Percentiles rank a stretch among this genome's conserved stretches.
Conservation (phyloP, 2,888 invertebrate genomes). For the Tholera decimalis region DNA sequence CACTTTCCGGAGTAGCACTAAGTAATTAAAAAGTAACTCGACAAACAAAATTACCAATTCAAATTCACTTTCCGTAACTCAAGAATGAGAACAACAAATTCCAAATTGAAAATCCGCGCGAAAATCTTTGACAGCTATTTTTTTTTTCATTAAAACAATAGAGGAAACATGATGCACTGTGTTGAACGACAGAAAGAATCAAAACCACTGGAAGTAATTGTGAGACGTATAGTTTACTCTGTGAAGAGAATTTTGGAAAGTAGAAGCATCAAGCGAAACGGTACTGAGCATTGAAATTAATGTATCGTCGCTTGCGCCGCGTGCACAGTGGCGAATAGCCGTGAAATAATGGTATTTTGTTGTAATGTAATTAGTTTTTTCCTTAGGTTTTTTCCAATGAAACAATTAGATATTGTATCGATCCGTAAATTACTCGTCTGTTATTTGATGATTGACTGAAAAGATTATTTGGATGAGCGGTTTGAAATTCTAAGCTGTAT, state of each 20-base stretch:
- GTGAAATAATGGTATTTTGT: slow-evolving; percentile 55
- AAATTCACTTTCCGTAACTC: slow-evolving; percentile 51
- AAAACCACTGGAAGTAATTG: slow-evolving; percentile 78
- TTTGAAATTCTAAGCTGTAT: neutral
- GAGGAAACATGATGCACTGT: slow-evolving; percentile 62
- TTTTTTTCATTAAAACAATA: slow-evolving; percentile 58
- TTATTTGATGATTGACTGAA: neutral
- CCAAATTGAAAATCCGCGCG: slow-evolving; percentile 57
- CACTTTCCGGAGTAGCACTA: slow-evolving; percentile 32
- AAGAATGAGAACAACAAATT: slow-evolving; percentile 60
- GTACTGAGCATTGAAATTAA: slow-evolving; percentile 75
- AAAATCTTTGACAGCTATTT: slow-evolving; percentile 55
- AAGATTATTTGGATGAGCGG: neutral
- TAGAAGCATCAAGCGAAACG: slow-evolving; percentile 84
- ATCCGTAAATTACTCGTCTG: slow-evolving; percentile 11
- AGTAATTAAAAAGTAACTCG: slow-evolving; percentile 46
- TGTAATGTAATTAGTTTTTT: slow-evolving; percentile 51
- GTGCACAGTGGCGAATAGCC: slow-evolving; percentile 54
- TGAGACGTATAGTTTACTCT: slow-evolving; percentile 72
- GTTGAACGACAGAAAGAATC: slow-evolving; percentile 63
- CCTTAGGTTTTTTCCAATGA: slow-evolving; percentile 27
- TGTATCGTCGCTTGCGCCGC: slow-evolving; percentile 56
- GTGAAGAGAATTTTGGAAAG: slow-evolving; percentile 88
- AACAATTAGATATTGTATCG: slow-evolving; percentile 50
- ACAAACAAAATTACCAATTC: slow-evolving; percentile 56